These are phyloP conservation scores for Scleropages formosus DNA, from an alignment of 2,797 vertebrate genomes.

Conservation along the genomic window DNA sequence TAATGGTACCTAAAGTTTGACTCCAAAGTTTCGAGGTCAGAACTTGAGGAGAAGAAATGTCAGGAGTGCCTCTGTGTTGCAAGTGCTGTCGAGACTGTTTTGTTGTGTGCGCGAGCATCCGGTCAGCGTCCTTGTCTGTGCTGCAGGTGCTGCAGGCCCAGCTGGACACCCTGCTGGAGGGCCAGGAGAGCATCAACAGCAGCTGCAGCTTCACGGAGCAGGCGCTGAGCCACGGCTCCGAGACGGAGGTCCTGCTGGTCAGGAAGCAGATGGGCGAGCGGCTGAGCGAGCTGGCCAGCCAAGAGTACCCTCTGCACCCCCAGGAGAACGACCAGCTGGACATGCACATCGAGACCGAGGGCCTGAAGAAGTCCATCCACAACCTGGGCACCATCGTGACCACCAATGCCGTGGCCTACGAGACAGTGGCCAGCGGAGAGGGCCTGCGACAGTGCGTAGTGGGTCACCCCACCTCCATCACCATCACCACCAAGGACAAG, in stretches of 20 bases:
- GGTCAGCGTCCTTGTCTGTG: conserved; percentile 23
- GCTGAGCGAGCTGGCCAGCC: conserved; percentile 78
- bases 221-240: conserved; percentile 86
- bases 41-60: background rate
- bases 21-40: background rate
- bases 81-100: conserved; percentile 4
- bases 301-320: conserved; percentile 84
- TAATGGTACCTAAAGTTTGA: no score
- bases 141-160: conserved; percentile 89
- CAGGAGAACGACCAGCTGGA: conserved; percentile 92
- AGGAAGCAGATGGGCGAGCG: conserved; percentile 97
- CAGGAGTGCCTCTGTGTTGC: background rate
- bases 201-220: conserved; percentile 92
- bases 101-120: background rate
- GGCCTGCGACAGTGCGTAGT: conserved; percentile 86
- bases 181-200: conserved; percentile 90
- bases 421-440: conserved; percentile 90
- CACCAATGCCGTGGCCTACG: conserved; percentile 88
- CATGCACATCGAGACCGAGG: conserved; percentile 89
- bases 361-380: conserved; percentile 93
- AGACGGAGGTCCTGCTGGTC: conserved; percentile 92
- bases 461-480: conserved; percentile 83
- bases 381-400: conserved; percentile 90
- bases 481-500: conserved; percentile 93
- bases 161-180: conserved; percentile 84